Conservation (phyloP, 2,888 invertebrate genomes). For the Epirrhoe alternata region DNA sequence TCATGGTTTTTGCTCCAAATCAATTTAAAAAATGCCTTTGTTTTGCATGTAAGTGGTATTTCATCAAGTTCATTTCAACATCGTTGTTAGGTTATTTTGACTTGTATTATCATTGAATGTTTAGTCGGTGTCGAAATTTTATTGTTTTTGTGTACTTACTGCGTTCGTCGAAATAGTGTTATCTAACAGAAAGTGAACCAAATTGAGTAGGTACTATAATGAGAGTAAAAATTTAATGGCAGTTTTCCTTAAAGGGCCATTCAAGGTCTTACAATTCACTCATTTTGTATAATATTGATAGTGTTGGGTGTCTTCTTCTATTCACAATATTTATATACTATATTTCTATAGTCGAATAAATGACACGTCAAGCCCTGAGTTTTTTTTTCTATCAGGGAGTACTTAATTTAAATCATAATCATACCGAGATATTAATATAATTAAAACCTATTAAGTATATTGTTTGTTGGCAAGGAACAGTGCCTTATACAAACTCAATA, state of each 20-base stretch:
- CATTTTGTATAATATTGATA: not conserved
- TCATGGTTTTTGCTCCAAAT: constrained; percentile 80
- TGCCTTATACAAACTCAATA: no score
- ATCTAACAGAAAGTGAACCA: constrained; percentile 7
- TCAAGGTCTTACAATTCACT: constrained; percentile 11
- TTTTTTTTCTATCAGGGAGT: no score
- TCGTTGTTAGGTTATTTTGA: constrained; percentile 42
- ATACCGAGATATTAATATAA: no score
- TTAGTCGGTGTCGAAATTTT: constrained; percentile 5
- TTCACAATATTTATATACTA: no score
- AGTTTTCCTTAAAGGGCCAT: not conserved
- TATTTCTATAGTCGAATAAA: no score
- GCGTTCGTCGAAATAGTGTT: not conserved
- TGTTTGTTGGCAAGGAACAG: no score
- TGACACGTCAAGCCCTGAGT: no score
- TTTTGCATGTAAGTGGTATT: constrained; percentile 69
- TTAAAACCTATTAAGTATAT: no score
- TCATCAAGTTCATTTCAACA: constrained; percentile 37
- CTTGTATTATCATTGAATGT: constrained; percentile 29
- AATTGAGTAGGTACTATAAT: not conserved
- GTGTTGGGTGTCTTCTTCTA: no score
- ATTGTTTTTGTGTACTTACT: constrained; percentile 6
- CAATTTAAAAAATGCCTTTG: constrained; percentile 61
- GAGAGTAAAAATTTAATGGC: not conserved
- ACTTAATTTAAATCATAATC: no score